These are phyloP conservation scores for Onychomys arenicola DNA, from an alignment of 2,797 vertebrate genomes.

Conservation along the genomic window DNA sequence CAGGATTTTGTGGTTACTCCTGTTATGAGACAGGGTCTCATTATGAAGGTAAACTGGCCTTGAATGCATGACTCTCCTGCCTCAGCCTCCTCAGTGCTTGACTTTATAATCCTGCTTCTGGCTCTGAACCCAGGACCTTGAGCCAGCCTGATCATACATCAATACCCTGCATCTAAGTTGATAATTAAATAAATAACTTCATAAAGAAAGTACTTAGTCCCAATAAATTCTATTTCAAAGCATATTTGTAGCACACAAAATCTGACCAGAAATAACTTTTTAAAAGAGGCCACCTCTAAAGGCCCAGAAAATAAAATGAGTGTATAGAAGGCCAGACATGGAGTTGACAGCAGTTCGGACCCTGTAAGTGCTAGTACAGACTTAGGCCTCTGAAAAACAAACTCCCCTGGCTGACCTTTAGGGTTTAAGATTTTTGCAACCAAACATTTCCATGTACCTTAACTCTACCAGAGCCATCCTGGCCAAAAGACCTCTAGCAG, in stretches of 20 bases:
- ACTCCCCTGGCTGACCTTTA: background rate
- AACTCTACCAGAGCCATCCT: background rate
- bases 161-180: background rate
- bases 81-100: background rate
- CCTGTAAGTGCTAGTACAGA: background rate
- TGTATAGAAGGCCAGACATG: background rate
- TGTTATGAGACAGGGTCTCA: background rate
- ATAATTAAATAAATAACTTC: background rate
- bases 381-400: conserved; percentile 44
- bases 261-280: conserved; percentile 7
- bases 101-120: background rate
- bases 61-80: background rate
- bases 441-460: conserved; percentile 1
- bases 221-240: conserved; percentile 51
- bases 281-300: conserved; percentile 10
- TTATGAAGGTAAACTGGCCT: background rate
- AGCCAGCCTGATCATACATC: background rate
- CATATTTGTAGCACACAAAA: conserved; percentile 24
- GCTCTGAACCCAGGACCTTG: background rate
- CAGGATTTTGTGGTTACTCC: background rate
- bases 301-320: conserved; percentile 47
- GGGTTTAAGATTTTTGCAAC: background rate
- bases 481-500: background rate
- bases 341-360: conserved; percentile 13
- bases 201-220: conserved; percentile 47